A percentile compares a stretch with the other conserved stretches of the same genome.
Conservation (phyloP, 2,113 vertebrate genomes). For the Carettochelys insculpta region DNA sequence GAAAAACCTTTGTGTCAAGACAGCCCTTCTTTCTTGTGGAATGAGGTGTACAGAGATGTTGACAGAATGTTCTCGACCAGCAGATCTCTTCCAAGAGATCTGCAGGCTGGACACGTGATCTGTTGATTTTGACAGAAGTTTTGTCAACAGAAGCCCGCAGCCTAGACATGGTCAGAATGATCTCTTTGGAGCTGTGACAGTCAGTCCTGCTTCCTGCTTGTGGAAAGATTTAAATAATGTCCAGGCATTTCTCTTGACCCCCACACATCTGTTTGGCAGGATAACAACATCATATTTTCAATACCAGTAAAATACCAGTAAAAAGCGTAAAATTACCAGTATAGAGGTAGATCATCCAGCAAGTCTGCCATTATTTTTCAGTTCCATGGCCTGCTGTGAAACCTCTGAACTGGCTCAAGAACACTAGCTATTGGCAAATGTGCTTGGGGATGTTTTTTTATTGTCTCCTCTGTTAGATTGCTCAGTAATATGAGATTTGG, state of each 20-base stretch:
- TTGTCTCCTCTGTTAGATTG: not conserved
- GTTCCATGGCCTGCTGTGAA: not conserved
- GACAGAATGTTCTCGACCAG: too few species aligned
- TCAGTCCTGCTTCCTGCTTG: too few species aligned
- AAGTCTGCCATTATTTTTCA: not conserved
- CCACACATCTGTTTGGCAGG: not conserved
- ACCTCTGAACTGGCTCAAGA: not conserved
- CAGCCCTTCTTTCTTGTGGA: too few species aligned
- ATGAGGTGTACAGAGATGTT: too few species aligned
- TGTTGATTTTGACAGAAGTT: too few species aligned
- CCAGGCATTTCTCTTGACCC: not conserved
- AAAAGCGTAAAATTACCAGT: not conserved
- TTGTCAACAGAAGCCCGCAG: too few species aligned
- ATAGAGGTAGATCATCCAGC: not conserved
- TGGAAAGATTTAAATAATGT: not conserved
- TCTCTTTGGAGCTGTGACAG: not conserved
- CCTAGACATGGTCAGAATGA: too few species aligned
- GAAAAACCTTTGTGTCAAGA: too few species aligned
- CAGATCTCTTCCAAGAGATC: too few species aligned
- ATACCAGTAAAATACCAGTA: not conserved
- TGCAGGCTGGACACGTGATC: too few species aligned
- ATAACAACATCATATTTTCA: not conserved
- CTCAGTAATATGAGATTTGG: not conserved
- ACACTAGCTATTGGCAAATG: not conserved
- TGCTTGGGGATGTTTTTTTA: not conserved